phyloP scores from a whole-genome alignment of 92 coral and sea anemone genomes.

The Anthopleura xanthogrammica region DNA sequence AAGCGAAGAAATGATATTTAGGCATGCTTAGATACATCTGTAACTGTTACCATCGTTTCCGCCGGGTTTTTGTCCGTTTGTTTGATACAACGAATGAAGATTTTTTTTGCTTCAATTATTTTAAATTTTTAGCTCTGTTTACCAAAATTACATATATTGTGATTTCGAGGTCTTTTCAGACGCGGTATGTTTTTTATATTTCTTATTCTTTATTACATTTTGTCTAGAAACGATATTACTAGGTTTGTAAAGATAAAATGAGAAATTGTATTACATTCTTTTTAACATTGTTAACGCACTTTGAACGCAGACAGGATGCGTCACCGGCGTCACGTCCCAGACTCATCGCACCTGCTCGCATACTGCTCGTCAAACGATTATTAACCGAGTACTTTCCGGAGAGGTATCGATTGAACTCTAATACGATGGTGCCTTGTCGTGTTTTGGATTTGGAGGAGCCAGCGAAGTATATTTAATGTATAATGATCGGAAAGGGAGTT shows the following conservation, averaged over 20 bases:
- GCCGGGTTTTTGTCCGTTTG: not conserved
- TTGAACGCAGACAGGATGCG: constrained; percentile 3
- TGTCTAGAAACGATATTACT: not conserved
- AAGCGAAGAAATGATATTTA: no score
- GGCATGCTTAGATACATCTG: no score
- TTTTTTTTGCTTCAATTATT: not conserved
- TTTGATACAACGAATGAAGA: not conserved
- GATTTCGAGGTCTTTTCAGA: not conserved
- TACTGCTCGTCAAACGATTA: constrained; percentile 1
- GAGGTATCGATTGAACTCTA: constrained; percentile 13
- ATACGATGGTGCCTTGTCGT: constrained; percentile 9
- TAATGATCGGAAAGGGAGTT: constrained; percentile 13
- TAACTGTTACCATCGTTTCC: not conserved
- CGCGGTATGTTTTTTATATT: not conserved
- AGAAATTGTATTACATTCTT: not conserved
- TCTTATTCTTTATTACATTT: not conserved
- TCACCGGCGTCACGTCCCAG: constrained; percentile 11
- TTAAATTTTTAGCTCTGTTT: no score
- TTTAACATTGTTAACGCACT: not conserved
- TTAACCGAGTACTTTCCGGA: constrained; percentile 1
- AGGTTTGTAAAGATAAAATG: not conserved
- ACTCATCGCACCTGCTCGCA: not conserved
- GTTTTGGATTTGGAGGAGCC: constrained; percentile 10
- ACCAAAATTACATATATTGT: no score
- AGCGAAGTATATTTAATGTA: not conserved